These are phyloP conservation scores for Podotricha telesiphe DNA, from an alignment of 2,888 invertebrate genomes.

Conservation along the genomic window DNA sequence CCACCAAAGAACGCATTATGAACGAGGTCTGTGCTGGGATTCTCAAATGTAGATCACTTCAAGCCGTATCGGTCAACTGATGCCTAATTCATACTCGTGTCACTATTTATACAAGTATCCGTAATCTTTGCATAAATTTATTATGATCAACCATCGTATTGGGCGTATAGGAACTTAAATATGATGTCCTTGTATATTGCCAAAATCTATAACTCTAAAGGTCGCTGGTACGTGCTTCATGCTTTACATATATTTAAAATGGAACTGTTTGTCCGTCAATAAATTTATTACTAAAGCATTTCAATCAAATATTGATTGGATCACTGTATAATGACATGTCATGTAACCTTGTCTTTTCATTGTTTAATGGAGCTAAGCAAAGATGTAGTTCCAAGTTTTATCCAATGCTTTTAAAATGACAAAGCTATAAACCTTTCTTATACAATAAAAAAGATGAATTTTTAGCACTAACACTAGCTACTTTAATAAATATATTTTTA, in stretches of 20 bases:
- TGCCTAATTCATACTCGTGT: conserved; percentile 46
- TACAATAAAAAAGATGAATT: no score
- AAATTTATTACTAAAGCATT: background rate
- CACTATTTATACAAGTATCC: conserved; percentile 69
- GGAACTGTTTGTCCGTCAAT: background rate
- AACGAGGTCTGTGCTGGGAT: conserved; percentile 68
- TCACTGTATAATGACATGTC: no score
- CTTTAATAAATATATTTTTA: no score
- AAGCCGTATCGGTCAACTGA: conserved; percentile 50
- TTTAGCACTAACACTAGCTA: no score
- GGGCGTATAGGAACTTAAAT: conserved; percentile 59
- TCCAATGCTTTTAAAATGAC: background rate
- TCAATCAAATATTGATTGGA: no score
- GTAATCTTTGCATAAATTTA: conserved; percentile 58
- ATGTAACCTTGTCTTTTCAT: no score
- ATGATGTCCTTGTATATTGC: conserved; percentile 62
- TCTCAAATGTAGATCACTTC: conserved; percentile 66
- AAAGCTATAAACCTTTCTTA: background rate
- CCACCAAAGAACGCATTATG: conserved; percentile 73
- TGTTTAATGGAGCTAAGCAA: background rate
- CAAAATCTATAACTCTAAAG: conserved; percentile 57
- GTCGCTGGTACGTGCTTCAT: conserved; percentile 48
- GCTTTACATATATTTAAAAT: conserved; percentile 3
- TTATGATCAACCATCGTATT: conserved; percentile 53
- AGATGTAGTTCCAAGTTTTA: background rate